phyloP scores from a whole-genome alignment of 2,888 invertebrate genomes.

The Cheilosia variabilis region DNA sequence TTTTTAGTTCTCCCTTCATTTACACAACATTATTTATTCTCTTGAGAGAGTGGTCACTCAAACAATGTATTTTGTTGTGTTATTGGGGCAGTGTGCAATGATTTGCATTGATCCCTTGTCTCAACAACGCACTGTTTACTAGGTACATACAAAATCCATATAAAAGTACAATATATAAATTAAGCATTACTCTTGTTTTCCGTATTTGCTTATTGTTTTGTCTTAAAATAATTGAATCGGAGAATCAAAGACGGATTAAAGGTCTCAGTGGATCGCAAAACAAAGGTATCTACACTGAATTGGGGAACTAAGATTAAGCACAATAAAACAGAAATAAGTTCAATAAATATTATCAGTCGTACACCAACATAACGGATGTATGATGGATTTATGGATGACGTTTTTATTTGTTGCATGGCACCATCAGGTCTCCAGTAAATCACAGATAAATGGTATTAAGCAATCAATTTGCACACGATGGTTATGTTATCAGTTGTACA shows the following conservation, averaged over 20 bases:
- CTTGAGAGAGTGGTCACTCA: neutral
- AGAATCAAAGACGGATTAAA: slow-evolving; percentile 3
- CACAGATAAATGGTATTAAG: slow-evolving; percentile 19
- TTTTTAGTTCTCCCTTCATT: neutral
- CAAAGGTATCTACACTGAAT: neutral
- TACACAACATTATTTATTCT: neutral
- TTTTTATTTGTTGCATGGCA: no score
- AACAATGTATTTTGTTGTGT: neutral
- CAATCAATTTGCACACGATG: slow-evolving; percentile 1
- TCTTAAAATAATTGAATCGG: neutral
- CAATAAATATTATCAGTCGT: neutral
- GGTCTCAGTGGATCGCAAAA: neutral
- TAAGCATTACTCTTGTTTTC: neutral
- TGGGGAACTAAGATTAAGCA: neutral
- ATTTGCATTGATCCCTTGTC: slow-evolving; percentile 33
- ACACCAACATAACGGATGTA: neutral
- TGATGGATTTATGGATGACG: neutral
- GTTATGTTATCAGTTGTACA: neutral
- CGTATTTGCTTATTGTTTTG: slow-evolving; percentile 3
- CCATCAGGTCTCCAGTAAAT: no score
- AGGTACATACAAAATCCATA: neutral
- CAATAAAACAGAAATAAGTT: neutral
- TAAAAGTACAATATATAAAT: neutral
- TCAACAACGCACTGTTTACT: slow-evolving; percentile 12
- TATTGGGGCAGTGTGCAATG: slow-evolving; percentile 58